These are phyloP conservation scores for Pseudorectes ferrugineus DNA, from an alignment of 2,113 vertebrate species.

Conservation along the genomic window DNA sequence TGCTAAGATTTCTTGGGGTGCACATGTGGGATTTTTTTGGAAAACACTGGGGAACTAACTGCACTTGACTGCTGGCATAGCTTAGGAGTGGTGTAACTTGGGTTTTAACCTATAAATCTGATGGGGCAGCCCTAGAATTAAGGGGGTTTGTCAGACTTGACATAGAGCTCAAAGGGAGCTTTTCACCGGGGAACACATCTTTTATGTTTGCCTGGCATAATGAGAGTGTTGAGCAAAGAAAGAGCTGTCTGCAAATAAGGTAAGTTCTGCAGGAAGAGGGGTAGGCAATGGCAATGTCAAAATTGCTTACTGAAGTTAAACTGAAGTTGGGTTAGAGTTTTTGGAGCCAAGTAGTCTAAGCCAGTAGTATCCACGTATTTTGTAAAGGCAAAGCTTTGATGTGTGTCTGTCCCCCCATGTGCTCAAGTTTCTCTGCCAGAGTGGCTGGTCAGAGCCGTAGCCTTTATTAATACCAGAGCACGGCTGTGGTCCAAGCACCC, in stretches of 20 bases:
- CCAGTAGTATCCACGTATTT: not conserved
- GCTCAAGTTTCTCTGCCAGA: not conserved
- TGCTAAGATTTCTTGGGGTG: not conserved
- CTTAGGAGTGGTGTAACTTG: not conserved
- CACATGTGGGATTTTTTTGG: not conserved
- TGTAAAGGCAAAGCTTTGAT: not conserved
- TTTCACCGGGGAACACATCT: not conserved
- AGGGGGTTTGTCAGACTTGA: not conserved
- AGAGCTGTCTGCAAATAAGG: not conserved
- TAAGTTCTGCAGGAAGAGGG: not conserved
- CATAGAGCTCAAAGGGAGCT: not conserved
- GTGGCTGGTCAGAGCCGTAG: not conserved
- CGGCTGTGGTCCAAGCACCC: not conserved
- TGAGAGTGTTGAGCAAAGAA: not conserved
- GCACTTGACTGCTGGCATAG: not conserved
- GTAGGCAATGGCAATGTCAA: accelerated
- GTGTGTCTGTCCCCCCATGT: accelerated
- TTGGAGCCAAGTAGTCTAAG: not conserved
- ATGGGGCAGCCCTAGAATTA: not conserved
- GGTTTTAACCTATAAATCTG: not conserved
- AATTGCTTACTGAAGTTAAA: not conserved
- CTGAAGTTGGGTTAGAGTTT: not conserved
- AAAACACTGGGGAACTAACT: not conserved
- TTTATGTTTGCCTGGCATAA: not conserved
- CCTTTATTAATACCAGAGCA: not conserved